Evolutionary conservation across 2,888 invertebrate species (phyloP).

Genomic region (Icerya purchasi): DNA sequence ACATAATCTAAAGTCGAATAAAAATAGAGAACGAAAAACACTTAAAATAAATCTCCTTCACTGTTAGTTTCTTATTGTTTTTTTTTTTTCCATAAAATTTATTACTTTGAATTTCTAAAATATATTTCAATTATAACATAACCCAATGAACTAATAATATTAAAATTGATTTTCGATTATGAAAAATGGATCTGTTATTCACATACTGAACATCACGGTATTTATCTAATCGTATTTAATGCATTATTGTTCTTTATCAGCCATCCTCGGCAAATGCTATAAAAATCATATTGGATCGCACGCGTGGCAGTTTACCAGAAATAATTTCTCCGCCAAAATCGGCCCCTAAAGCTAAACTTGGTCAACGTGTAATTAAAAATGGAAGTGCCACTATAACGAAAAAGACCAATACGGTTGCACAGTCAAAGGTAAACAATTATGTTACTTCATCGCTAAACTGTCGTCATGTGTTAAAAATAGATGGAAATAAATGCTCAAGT

Average conservation of each 20-base stretch:
- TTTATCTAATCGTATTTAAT: conserved; percentile 11
- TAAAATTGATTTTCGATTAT: too few species aligned
- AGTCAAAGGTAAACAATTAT: conserved; percentile 6
- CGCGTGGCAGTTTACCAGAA: conserved; percentile 19
- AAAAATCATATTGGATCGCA: conserved; percentile 19
- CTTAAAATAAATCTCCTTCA: too few species aligned
- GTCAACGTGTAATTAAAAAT: conserved; percentile 2
- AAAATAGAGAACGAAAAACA: too few species aligned
- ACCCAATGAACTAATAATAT: too few species aligned
- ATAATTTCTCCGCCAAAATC: conserved; percentile 13
- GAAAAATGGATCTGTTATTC: background rate
- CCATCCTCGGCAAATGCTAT: conserved; percentile 16
- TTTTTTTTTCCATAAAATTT: too few species aligned
- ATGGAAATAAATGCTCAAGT: too few species aligned
- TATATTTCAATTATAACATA: too few species aligned
- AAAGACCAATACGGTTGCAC: conserved; percentile 7
- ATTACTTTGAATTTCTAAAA: too few species aligned
- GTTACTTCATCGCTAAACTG: too few species aligned
- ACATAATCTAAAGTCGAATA: too few species aligned
- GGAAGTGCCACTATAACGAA: conserved; percentile 12
- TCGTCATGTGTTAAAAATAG: too few species aligned
- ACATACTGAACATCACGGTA: background rate
- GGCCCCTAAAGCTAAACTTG: conserved; percentile 10
- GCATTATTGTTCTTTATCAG: conserved; percentile 12
- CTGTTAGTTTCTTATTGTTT: too few species aligned